Percentiles rank a stretch among this genome's conserved stretches.
Conservation (phyloP, 2,888 invertebrate genomes). For the Apamea monoglypha region DNA sequence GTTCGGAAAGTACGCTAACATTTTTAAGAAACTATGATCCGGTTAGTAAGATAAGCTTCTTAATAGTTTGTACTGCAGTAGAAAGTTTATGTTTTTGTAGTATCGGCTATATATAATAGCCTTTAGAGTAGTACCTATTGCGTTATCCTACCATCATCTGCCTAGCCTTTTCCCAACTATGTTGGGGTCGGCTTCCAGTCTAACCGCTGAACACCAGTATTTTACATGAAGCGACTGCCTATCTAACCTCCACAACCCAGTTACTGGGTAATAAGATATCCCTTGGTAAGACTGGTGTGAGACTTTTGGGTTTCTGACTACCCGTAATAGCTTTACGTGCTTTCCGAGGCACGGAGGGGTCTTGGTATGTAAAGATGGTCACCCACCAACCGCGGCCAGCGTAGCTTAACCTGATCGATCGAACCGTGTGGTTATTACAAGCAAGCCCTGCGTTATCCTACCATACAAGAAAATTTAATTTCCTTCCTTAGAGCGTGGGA, state of each 20-base stretch:
- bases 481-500: background rate
- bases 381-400: background rate
- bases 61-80: constrained; percentile 57
- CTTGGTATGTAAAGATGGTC: background rate
- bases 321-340: background rate
- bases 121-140: background rate
- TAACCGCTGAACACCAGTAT: background rate
- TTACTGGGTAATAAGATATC: background rate
- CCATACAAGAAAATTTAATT: background rate
- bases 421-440: background rate
- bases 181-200: background rate
- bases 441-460: background rate
- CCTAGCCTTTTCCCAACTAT: background rate
- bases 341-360: background rate
- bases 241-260: background rate
- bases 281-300: background rate
- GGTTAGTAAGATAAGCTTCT: constrained; percentile 64
- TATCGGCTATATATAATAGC: background rate
- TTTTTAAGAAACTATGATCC: constrained; percentile 59
- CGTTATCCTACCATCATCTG: background rate
- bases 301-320: background rate
- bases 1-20: constrained; percentile 39
- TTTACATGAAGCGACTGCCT: background rate
- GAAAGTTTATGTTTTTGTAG: constrained; percentile 23
- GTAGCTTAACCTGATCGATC: background rate